Base-by-base conservation (phyloP, 2,888 invertebrate genomes). In the Marronus borbonicus region DNA sequence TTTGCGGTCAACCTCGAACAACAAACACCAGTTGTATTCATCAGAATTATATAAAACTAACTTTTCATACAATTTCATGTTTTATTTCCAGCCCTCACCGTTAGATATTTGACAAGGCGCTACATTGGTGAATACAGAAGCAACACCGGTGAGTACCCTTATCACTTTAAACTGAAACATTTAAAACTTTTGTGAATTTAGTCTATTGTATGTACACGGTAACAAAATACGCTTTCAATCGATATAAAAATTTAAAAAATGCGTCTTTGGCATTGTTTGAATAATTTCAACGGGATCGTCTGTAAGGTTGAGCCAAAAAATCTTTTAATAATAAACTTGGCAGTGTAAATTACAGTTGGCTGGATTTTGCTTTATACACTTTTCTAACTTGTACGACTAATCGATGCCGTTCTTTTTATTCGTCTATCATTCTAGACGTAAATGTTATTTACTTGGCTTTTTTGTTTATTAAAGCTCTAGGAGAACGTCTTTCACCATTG, bases 121-220 rank as follows among this genome's bases (percentile, higher is more conserved):
- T 95, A 92, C 88, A 95, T 95, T 80, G 95, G 95, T 80, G 95
- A 95, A 91, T 95, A 95, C 88, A 92, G 94, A 85, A 94, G 94
- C 84, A 94, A 94, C 85, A 94, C 94, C 90, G 94, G 94, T 94
- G 87, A 90, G 90, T 86, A 77, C 2, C 12, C 24, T 31, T 44
- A 31, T 50, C 68, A 31, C 44, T 76, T 72, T n/a, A 8, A 17
- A 68, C 20, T 14, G 24, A 58, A 24, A n/a, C 58, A 55, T 52
- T 20, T 55, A 58, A 39, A 36, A 10, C n/a, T 70, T 69, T 17
- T 55, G 36, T 52, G 36, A 31, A n/a, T 74, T 31, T 55, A 68
- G 39, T 49, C 20, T 4, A 49, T 24, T 24, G 5, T 39, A 14
- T 14, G 14, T 17, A 39, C 36, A 17, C 55, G n/a, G n/a, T 14